Conservation (phyloP, 2,888 invertebrate genomes). For the Andrena camellia region DNA sequence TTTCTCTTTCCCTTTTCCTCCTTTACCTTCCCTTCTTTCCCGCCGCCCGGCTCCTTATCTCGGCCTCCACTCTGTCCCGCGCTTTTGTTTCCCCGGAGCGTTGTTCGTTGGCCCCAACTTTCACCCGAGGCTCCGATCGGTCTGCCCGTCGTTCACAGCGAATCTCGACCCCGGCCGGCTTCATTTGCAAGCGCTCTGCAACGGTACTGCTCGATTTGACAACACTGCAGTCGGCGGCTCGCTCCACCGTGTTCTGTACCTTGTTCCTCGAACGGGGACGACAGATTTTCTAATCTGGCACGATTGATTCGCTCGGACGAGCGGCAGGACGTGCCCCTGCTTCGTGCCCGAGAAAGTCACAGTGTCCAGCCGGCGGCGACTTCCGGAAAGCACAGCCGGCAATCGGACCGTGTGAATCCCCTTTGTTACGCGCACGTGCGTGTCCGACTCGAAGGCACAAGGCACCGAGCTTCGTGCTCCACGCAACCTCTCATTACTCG, state of each 20-base stretch:
- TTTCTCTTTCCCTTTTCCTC: background rate
- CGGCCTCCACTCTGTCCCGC: background rate
- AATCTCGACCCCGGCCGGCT: background rate
- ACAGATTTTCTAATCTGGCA: constrained; percentile 14
- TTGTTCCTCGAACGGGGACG: constrained; percentile 7
- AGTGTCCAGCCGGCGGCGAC: background rate
- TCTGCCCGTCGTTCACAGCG: background rate
- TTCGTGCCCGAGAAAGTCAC: constrained; percentile 18
- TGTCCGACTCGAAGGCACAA: constrained; percentile 14
- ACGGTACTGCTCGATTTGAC: background rate
- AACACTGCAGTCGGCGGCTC: background rate
- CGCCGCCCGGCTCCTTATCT: background rate
- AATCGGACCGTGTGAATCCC: constrained; percentile 61
- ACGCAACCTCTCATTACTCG: constrained; percentile 27
- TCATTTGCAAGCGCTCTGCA: background rate
- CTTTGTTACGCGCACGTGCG: constrained; percentile 66
- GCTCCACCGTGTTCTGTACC: no score
- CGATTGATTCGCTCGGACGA: constrained; percentile 9
- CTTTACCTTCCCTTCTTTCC: background rate
- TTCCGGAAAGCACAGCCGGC: constrained; percentile 19
- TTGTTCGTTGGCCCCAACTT: constrained; percentile 48
- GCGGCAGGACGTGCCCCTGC: background rate
- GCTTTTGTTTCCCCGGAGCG: constrained; percentile 34
- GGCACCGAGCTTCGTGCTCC: background rate
- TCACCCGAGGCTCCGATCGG: constrained; percentile 51